Evolutionary conservation across 2,797 vertebrate species (phyloP).

Genomic region (Sebastes cheni): DNA sequence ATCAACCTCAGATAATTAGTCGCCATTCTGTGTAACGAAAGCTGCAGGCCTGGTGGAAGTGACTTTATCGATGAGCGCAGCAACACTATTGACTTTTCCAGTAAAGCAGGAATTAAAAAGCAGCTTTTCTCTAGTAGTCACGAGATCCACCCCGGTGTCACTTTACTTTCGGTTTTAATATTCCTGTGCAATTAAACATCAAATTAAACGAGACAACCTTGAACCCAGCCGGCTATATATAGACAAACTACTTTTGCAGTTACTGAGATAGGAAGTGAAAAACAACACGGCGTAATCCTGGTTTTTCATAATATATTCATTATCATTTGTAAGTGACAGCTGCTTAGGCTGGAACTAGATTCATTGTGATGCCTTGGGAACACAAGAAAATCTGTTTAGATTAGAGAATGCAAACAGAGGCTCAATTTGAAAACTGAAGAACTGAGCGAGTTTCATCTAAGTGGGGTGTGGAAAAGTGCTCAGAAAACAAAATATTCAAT

Average conservation of each 20-base stretch:
- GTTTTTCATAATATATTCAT: constrained; percentile 13
- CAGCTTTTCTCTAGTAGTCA: constrained; percentile 51
- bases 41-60: constrained; percentile 73
- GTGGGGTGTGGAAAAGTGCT: background rate
- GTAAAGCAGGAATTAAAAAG: constrained; percentile 74
- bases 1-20: constrained; percentile 75
- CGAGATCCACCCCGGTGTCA: constrained; percentile 54
- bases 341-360: constrained; percentile 19
- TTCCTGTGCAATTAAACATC: constrained; percentile 38
- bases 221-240: background rate
- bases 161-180: constrained; percentile 45
- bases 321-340: constrained; percentile 19
- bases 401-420: constrained; percentile 16
- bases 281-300: background rate
- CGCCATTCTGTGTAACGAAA: constrained; percentile 71
- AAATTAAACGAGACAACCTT: constrained; percentile 3
- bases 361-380: constrained; percentile 4
- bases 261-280: background rate
- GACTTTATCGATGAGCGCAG: constrained; percentile 76
- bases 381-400: constrained; percentile 16
- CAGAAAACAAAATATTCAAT: background rate
- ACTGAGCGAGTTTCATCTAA: background rate
- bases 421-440: background rate
- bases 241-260: background rate
- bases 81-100: constrained; percentile 81